These are phyloP conservation scores for Neodiprion fabricii DNA, from an alignment of 1,140 invertebrate species.

Conservation along the genomic window DNA sequence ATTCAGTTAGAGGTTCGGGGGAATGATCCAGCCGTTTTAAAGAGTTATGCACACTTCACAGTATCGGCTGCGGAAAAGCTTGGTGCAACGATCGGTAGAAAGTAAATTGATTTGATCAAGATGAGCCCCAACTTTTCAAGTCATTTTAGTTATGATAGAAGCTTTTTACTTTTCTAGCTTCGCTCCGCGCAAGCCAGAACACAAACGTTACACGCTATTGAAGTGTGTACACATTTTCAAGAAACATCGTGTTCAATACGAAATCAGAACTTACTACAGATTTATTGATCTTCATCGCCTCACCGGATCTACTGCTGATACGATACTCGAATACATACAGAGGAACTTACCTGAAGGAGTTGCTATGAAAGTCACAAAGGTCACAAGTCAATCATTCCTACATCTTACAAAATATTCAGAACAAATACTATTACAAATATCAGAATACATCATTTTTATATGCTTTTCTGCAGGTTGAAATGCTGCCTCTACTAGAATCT, in stretches of 20 bases:
- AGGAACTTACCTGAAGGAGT: conserved; percentile 97
- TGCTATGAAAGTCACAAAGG: conserved; percentile 92
- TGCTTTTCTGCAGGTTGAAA: conserved; percentile 15
- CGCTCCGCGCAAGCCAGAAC: conserved; percentile 73
- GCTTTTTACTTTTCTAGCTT: conserved; percentile 65
- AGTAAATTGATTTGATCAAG: conserved; percentile 60
- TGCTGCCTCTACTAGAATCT: conserved; percentile 36
- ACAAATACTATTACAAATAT: conserved; percentile 22
- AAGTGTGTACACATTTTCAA: conserved; percentile 92
- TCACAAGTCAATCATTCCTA: conserved; percentile 46
- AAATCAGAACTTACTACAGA: conserved; percentile 91
- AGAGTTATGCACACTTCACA: conserved; percentile 89
- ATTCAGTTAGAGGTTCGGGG: conserved; percentile 88
- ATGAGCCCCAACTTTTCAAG: conserved; percentile 9
- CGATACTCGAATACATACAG: conserved; percentile 95
- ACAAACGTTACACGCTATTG: conserved; percentile 80
- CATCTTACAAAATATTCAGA: conserved; percentile 18
- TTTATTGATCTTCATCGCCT: conserved; percentile 83
- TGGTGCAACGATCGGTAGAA: conserved; percentile 75
- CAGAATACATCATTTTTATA: conserved; percentile 13
- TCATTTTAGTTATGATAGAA: conserved; percentile 18
- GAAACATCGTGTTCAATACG: conserved; percentile 96
- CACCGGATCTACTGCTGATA: conserved; percentile 95
- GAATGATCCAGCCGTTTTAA: conserved; percentile 85
- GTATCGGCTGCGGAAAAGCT: conserved; percentile 80